phyloP scores from a whole-genome alignment of 92 coral and sea anemone genomes.

The Parazoanthus darwini region DNA sequence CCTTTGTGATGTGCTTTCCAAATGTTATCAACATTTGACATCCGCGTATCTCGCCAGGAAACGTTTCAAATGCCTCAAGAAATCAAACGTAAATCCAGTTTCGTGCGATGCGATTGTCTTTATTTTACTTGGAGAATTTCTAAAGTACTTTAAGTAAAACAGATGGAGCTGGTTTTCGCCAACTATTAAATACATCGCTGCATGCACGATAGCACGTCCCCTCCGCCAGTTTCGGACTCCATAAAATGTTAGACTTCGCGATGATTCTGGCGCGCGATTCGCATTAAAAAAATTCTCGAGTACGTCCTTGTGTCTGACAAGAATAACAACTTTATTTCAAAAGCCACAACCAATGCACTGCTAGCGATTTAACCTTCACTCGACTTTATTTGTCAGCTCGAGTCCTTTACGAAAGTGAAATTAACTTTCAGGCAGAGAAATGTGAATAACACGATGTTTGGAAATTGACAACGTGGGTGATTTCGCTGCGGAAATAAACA shows the following conservation, averaged over 20 bases:
- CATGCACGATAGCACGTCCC: not conserved
- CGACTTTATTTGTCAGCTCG: constrained; percentile 21
- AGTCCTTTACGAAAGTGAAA: constrained; percentile 15
- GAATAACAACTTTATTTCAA: constrained; percentile 41
- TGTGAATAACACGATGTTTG: not conserved
- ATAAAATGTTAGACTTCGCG: constrained; percentile 1
- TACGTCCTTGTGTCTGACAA: constrained; percentile 27
- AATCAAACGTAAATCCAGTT: constrained; percentile 8
- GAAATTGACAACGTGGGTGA: constrained; percentile 46
- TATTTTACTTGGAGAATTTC: constrained; percentile 11
- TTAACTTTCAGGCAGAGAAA: not conserved
- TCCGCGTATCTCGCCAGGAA: constrained; percentile 19
- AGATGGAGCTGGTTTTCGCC: not conserved
- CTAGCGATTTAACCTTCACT: constrained; percentile 19
- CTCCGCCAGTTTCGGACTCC: constrained; percentile 3
- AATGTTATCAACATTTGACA: constrained; percentile 37
- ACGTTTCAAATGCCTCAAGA: not conserved
- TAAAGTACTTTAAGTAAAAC: not conserved
- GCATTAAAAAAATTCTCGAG: constrained; percentile 11
- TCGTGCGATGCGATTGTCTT: constrained; percentile 7
- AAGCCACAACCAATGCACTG: not conserved
- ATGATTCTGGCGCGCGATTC: constrained; percentile 15
- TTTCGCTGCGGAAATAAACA: constrained; percentile 20
- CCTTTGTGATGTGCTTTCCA: constrained; percentile 16
- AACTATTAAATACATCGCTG: constrained; percentile 23